These are phyloP conservation scores for Dendrocopos noguchii DNA, from an alignment of 2,113 vertebrate genomes.

Conservation along the genomic window DNA sequence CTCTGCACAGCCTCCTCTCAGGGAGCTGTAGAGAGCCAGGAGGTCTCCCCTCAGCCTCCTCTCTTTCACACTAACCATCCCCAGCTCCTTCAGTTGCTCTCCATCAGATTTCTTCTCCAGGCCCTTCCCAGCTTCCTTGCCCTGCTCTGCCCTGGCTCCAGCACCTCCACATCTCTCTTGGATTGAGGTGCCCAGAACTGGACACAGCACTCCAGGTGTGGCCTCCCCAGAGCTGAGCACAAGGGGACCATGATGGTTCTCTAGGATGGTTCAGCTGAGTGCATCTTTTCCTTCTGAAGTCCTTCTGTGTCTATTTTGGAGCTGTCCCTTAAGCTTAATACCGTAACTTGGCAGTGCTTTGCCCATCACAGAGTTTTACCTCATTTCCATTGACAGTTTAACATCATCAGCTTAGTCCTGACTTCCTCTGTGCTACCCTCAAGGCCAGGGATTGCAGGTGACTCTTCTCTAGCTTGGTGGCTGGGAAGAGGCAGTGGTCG, in stretches of 20 bases:
- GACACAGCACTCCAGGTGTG: too few species aligned
- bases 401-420: background rate
- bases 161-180: too few species aligned
- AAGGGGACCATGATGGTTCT: background rate
- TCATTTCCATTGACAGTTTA: background rate
- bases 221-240: too few species aligned
- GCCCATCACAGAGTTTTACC: background rate
- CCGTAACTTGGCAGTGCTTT: background rate
- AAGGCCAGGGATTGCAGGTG: background rate
- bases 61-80: too few species aligned
- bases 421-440: background rate
- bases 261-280: background rate
- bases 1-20: too few species aligned
- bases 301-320: background rate
- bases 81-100: too few species aligned
- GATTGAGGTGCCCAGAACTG: too few species aligned
- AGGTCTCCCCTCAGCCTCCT: too few species aligned
- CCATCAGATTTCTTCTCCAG: too few species aligned
- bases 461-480: background rate
- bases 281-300: background rate
- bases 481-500: background rate
- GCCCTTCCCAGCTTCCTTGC: too few species aligned
- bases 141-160: too few species aligned
- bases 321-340: background rate
- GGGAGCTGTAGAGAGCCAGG: too few species aligned